Base-by-base conservation (phyloP, 2,113 vertebrate species). In the Pygoscelis adeliae region DNA sequence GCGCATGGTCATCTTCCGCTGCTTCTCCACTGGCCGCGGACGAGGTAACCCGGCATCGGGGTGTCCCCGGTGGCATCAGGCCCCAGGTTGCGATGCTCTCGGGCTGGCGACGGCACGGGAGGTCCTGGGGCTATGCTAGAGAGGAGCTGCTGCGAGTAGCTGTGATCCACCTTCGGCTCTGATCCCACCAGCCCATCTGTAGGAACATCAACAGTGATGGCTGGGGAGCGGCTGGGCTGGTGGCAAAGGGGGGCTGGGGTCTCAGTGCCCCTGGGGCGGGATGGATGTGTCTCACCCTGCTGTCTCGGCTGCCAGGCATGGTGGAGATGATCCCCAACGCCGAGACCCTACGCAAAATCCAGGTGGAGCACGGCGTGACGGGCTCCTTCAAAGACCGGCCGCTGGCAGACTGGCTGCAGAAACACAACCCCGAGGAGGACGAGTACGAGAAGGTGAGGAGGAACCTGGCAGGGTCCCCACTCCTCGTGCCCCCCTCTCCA, bases 251-350 rank as follows among this genome's bases (percentile, higher is more conserved):
- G 10, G 36, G 12, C 32, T 3, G 5, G 9, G 71, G 18, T 20
- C 19, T 27, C 4, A 12, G 10, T n/a, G 38, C 9, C 27, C 29
- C 27, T 11, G 0, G 0, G 14, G 46, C 2, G 5, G 83, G 58
- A 34, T 18, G 58, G 73, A 18, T 62, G 67, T 19, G 34, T 66
- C 65, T 93, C 76, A 91, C 18, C 4, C 17, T 14, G 0, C 21
- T 55, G 21, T 72, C 66, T 80, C 2, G 18, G 11, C 67, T 58
- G n/a, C n/a, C 95, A 99, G 99, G 99, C 30, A 99, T 99, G 99
- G 99, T 99, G 91, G 99, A 99, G 98, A 99, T 99, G 99, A 99
- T 99, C 93, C 99, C 99, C 87, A 99, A 99, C 1, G 99, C 99
- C 0, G 99, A 99, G 97, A 99, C 99, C 13, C 98, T 99, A 84